These are phyloP conservation scores for Sisor rabdophorus DNA, from an alignment of 2,113 vertebrate genomes.

Conservation along the genomic window DNA sequence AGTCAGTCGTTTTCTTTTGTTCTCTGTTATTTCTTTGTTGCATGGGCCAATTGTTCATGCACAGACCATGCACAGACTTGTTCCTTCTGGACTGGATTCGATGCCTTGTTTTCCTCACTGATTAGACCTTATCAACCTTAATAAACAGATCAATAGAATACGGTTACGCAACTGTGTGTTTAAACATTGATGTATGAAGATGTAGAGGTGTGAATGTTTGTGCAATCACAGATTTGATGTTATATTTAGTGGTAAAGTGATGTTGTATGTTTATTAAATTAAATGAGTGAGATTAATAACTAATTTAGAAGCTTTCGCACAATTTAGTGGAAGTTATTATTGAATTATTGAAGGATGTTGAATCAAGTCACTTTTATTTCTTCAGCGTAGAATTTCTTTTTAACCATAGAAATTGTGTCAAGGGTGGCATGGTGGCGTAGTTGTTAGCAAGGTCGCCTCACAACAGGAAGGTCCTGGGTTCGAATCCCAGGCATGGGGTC, in stretches of 20 bases:
- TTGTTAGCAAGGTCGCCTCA: too few relatives aligned
- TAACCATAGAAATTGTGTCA: too few relatives aligned
- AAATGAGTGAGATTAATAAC: background rate
- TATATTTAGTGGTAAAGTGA: background rate
- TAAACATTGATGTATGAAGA: conserved; percentile 55
- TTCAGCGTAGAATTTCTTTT: too few relatives aligned
- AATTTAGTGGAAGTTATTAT: too few relatives aligned
- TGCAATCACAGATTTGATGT: conserved; percentile 54
- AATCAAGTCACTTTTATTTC: too few relatives aligned
- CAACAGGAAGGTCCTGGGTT: too few relatives aligned
- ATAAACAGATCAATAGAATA: conserved; percentile 62
- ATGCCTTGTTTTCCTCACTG: conserved; percentile 38
- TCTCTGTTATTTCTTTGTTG: background rate
- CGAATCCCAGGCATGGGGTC: too few relatives aligned
- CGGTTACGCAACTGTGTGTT: conserved; percentile 66
- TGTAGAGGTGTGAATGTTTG: conserved; percentile 73
- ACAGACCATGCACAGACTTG: conserved; percentile 28
- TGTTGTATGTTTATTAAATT: background rate
- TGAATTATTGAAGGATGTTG: background rate
- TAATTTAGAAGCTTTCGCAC: background rate
- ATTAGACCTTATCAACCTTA: conserved; percentile 65
- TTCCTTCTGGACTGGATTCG: background rate
- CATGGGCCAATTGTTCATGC: conserved; percentile 8
- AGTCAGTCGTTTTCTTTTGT: conserved; percentile 16
- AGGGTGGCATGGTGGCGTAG: too few relatives aligned